Base-by-base conservation (phyloP, 2,888 invertebrate species). In the Meiosimyza platycephala region DNA sequence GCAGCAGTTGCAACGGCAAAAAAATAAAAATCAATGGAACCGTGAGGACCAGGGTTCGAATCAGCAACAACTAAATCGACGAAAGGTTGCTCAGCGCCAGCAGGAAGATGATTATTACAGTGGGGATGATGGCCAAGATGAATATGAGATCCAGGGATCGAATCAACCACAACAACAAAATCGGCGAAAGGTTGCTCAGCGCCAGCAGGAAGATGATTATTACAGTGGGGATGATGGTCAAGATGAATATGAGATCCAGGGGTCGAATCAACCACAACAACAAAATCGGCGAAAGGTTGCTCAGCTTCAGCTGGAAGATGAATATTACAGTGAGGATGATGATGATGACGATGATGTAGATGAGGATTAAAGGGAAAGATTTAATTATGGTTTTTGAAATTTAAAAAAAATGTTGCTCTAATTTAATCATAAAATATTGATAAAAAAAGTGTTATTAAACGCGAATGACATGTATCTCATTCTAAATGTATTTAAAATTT, bases 131-230 rank as follows among this genome's bases (percentile, higher is more conserved):
- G 57, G 71, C 16, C 62, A 67, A 11, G 52, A 64, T 9, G 28
- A 66, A 5, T 52, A 63, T 28, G 48, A 65, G 13, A 33, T 68
- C 28, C 72, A 73, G 64, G 50, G 62, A 1, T 22, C 75, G 64
- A 63, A 67, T 66, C 73, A 78, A 76, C n/a, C n/a, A n/a, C 72
- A 68, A 65, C 64, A 77, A 67, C 64, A 76, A 28, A 66, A 72
- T 51, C 70, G 48, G 40, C n/a, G 50, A 13, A 54, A 62, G 13
- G 22, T n/a, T 28, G 47, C 59, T 50, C 64, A 28, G 40, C 66
- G 52, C 3, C 72, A 65, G 62, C 75, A 72, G 51, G 63, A 62
- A 62, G 68, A 13, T 22, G 64, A 64, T 16, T 22, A 50, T 48
- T 60, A 50, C 3, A 54, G 12, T 7, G 52, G 22, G 18, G 71